Percentiles rank a stretch among this genome's conserved stretches.
Conservation (phyloP, 2,113 vertebrate species). For the Opisthocomus hoazin region DNA sequence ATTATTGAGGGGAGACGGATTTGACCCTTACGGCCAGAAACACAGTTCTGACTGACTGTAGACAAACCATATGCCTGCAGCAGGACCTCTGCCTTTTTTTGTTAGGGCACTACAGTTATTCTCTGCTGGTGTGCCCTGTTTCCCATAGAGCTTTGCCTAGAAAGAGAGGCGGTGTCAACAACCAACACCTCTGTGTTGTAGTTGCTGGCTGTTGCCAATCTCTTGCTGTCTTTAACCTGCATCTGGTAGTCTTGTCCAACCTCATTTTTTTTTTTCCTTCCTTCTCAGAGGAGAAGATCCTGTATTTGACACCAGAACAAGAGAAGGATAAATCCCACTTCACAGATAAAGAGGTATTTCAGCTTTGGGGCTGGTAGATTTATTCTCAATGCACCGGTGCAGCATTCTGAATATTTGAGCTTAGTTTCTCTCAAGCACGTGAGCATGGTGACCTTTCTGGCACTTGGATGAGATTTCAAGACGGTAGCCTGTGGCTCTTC, state of each 20-base stretch:
- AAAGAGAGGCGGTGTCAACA: background rate
- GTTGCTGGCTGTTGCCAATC: background rate
- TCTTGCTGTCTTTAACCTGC: background rate
- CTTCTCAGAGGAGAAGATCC: slow-evolving; percentile 89
- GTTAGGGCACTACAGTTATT: background rate
- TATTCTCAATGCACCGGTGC: background rate
- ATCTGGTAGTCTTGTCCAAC: background rate
- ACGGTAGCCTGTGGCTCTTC: background rate
- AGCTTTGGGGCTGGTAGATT: background rate
- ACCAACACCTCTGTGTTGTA: background rate
- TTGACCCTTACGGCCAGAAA: background rate
- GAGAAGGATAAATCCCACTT: slow-evolving; percentile 99
- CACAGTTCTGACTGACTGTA: background rate
- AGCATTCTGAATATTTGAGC: background rate
- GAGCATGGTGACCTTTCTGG: background rate
- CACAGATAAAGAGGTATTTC: slow-evolving; percentile 96
- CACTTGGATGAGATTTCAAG: background rate
- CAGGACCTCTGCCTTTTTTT: background rate
- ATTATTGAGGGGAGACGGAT: background rate
- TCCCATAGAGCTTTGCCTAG: background rate
- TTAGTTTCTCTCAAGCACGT: background rate
- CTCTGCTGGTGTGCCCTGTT: background rate
- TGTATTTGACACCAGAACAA: slow-evolving; percentile 97
- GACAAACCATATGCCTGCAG: background rate
- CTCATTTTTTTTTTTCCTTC: background rate